phyloP scores from a whole-genome alignment of 2,888 invertebrate species.

The Apamea anceps region DNA sequence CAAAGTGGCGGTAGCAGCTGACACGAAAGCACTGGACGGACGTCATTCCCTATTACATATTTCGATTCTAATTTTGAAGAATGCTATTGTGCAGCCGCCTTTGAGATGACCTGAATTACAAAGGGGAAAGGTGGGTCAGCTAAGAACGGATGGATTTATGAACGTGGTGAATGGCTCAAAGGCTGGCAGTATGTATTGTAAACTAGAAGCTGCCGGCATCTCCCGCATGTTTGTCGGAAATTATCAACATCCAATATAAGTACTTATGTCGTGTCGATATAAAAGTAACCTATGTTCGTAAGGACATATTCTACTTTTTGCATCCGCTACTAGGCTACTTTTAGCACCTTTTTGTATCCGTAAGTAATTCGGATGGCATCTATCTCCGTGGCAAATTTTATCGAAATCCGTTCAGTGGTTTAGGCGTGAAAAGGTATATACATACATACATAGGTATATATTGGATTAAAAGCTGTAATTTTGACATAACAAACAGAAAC shows the following conservation, averaged over 20 bases:
- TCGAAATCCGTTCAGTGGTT: neutral
- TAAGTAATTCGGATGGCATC: neutral
- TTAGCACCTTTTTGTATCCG: too few species aligned
- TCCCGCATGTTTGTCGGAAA: neutral
- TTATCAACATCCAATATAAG: neutral
- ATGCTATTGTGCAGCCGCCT: conserved; percentile 1
- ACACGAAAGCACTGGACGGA: conserved; percentile 32
- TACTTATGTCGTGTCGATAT: too few species aligned
- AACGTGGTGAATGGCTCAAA: too few species aligned
- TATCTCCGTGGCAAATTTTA: neutral
- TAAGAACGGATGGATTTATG: neutral
- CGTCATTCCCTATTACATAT: conserved; percentile 35
- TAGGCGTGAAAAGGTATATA: neutral
- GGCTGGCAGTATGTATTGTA: neutral
- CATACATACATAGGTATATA: neutral
- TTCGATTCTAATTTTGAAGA: conserved; percentile 35
- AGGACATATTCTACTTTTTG: too few species aligned
- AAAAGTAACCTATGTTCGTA: too few species aligned
- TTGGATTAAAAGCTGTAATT: neutral
- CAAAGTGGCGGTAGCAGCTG: conserved; percentile 29
- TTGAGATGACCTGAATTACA: conserved; percentile 10
- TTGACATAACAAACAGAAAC: neutral
- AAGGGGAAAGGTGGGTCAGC: neutral
- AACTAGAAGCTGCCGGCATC: neutral
- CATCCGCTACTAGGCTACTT: too few species aligned